Conservation (phyloP, 2,797 vertebrate genomes). For the Thamnophis elegans region DNA sequence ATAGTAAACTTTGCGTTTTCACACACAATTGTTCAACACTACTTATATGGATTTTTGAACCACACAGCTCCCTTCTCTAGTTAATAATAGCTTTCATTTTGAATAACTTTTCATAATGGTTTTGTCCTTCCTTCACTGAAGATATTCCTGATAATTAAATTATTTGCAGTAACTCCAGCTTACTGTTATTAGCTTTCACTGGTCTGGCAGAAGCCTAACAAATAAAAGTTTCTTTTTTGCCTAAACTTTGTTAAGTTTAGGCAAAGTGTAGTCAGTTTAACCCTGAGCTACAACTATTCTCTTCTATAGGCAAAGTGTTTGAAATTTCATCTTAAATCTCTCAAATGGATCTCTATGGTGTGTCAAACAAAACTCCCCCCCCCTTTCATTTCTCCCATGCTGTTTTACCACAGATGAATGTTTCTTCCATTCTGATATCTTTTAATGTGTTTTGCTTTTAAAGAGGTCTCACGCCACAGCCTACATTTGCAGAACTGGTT, state of each 20-base stretch:
- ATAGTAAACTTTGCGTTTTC: slow-evolving; percentile 51
- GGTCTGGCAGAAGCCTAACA: slow-evolving; percentile 28
- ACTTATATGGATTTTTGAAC: slow-evolving; percentile 38
- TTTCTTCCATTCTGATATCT: slow-evolving; percentile 33
- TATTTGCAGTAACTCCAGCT: slow-evolving; percentile 30
- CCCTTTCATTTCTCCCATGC: slow-evolving; percentile 28
- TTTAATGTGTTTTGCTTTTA: slow-evolving; percentile 41
- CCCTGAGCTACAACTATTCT: not conserved
- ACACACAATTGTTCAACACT: slow-evolving; percentile 37
- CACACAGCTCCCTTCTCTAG: slow-evolving; percentile 29
- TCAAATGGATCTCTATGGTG: slow-evolving; percentile 40
- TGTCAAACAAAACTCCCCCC: slow-evolving; percentile 37
- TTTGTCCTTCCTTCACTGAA: slow-evolving; percentile 30
- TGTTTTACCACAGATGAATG: slow-evolving; percentile 37
- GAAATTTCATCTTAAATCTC: slow-evolving; percentile 9
- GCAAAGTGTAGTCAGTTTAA: not conserved
- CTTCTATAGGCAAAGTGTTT: slow-evolving; percentile 33
- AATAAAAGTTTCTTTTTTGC: slow-evolving; percentile 9
- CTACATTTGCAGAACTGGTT: slow-evolving; percentile 26
- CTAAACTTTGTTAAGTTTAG: slow-evolving; percentile 34
- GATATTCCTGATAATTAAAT: slow-evolving; percentile 1
- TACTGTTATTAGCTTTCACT: slow-evolving; percentile 32
- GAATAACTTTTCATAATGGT: slow-evolving; percentile 45
- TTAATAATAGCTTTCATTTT: slow-evolving; percentile 48
- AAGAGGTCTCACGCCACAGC: slow-evolving; percentile 22